Evolutionary conservation across 2,888 invertebrate species (phyloP), one percentile per base, ranked within the genome.

Genomic region (Pyrocoelia pectoralis): DNA sequence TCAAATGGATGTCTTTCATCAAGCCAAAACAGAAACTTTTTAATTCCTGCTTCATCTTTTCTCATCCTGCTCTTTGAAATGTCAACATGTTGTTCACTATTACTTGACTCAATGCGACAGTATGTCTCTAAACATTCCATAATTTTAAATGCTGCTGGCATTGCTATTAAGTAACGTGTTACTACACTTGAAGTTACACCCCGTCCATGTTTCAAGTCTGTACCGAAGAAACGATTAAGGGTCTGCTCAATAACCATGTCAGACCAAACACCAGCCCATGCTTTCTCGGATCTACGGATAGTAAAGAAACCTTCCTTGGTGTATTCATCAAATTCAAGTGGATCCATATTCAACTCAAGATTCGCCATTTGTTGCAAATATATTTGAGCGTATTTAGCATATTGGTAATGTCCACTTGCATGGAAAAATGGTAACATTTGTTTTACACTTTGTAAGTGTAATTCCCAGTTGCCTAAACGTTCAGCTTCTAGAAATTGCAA

Each of bases 391-490:
- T 15, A 43, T 13, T 4, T 43, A 15, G 43, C 43, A 43, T 15
- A 43, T 15, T 15, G 15, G 43, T 43, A 43, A 8, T 43, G 43
- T 13, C 43, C 5, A 43, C 43, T 43, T 43, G 43, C 43, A 43
- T 43, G 15, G 15, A 43, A 43, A 13, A 15, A 43, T 15, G 43
- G 43, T 43, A 43, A 13, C 43, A 13, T 43, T 43, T 43, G 14
- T 43, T 43, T 43, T 2, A 43, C 15, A 43, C 43, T 43, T 43
- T 43, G 43, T 15, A 43, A 10, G 15, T 43, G 43, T 43, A 43
- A 10, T 18, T 48, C 14, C 48, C 6, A 48, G n/a, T 48, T 18
- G 3, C 48, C 48, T 14, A 12, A 14, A 3, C 12, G 12, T 19
- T 19, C 19, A 18, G 48, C 48, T 48, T 48, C 14, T n/a, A 48